Base-by-base conservation (phyloP, 2,888 invertebrate genomes). In the Xylota sylvarum region DNA sequence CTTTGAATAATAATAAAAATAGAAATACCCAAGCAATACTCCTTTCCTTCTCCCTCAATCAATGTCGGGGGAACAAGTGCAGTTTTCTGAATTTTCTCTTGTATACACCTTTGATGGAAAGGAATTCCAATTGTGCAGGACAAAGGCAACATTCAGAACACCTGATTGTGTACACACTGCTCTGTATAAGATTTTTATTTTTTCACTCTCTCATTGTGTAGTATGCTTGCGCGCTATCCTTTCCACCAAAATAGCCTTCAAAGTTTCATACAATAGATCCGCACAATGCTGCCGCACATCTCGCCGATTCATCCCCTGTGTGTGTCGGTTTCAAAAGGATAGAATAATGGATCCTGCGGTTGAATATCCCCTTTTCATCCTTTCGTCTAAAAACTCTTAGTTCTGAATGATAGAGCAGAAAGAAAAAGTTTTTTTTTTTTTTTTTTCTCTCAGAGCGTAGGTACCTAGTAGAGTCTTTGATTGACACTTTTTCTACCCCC, bases 241-340 rank as follows among this genome's bases (percentile, higher is more conserved):
- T 64, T 62, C 70, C 70, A 52, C 64, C 32, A 65, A 80, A 80
- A 79, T 79, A 80, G 80, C 84, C 84, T 80, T 85, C 70, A 74
- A 84, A 74, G 74, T 80, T 70, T 80, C 64, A 65, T 70, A 85
- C 84, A 85, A 85, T 80, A 85, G 84, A 85, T 76, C 27, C 74
- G 23, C 60, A 85, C 69, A 80, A 85, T 76, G 78, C 58, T 55
- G 9, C 55, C 52, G 60, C 55, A 55, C 27, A 35, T 70, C 14
- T 30, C 46, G 62, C 30, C 35, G 23, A 64, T 58, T 84, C 56
- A 76, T 56, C 67, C 58, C 48, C 62, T 56, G 48, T 67, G 50
- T n/a, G n/a, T 37, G 50, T 14, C 14, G 43, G 35, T 58, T 73
- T 52, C 19, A 69, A 62, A 48, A 40, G 50, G 67, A 69, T 50